These are phyloP conservation scores for Labia minor DNA, from an alignment of 2,888 invertebrate genomes.

Conservation along the genomic window DNA sequence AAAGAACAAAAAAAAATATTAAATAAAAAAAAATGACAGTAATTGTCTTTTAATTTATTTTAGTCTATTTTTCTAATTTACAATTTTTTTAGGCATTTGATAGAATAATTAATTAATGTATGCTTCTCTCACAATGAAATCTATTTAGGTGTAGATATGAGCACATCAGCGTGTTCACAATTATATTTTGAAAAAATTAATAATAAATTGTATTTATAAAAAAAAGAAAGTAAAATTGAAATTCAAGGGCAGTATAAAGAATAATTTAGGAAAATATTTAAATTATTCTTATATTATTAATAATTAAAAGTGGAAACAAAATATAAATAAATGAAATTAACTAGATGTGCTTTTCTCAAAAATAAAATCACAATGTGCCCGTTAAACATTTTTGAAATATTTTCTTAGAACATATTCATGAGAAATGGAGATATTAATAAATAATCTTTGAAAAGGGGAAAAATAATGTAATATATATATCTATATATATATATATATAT, in stretches of 20 bases:
- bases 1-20: neutral
- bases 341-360: neutral
- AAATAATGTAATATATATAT: neutral
- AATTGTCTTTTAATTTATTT: neutral
- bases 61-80: neutral
- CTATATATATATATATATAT: too few species aligned
- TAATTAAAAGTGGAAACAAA: neutral
- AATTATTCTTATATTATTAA: constrained; percentile 9
- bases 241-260: neutral
- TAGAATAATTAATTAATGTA: neutral
- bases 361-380: neutral
- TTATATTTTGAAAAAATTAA: neutral
- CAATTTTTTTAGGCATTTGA: neutral
- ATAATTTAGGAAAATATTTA: neutral
- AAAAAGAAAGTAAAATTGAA: neutral
- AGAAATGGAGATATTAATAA: neutral
- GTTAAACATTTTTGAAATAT: neutral
- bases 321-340: neutral
- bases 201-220: neutral
- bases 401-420: neutral
- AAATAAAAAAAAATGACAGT: too few species aligned
- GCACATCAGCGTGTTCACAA: neutral
- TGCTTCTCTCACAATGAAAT: neutral
- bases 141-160: neutral
- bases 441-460: neutral